Conservation (phyloP, 2,888 invertebrate genomes). For the Hypolimnas misippus region DNA sequence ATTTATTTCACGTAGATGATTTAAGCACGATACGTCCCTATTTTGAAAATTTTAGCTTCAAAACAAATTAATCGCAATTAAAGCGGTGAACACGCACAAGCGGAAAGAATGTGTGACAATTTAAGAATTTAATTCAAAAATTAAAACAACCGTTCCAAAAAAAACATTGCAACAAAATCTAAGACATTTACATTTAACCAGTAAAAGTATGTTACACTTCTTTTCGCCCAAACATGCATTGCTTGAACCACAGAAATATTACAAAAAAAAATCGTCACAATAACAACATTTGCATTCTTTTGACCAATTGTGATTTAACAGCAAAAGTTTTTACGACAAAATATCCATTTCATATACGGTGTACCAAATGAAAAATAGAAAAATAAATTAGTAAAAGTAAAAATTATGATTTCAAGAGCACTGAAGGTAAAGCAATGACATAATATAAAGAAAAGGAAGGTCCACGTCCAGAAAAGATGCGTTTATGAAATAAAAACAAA, state of each 20-base stretch:
- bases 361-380: not conserved
- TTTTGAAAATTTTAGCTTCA: conserved; percentile 20
- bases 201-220: conserved; percentile 64
- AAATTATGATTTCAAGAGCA: not conserved
- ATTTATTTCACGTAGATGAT: not conserved
- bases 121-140: conserved; percentile 69
- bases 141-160: conserved; percentile 70
- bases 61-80: conserved; percentile 59
- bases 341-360: not conserved
- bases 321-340: not conserved
- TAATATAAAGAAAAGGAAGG: not conserved
- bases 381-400: not conserved
- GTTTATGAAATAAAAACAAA: too few relatives aligned
- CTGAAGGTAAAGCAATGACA: not conserved
- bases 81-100: conserved; percentile 83
- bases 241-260: conserved; percentile 68
- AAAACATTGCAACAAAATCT: conserved; percentile 71
- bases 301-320: conserved; percentile 9
- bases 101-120: conserved; percentile 81
- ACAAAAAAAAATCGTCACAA: conserved; percentile 4
- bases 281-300: conserved; percentile 14
- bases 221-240: conserved; percentile 82
- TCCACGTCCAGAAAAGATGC: conserved; percentile 29
- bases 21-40: conserved; percentile 8
- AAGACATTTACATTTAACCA: conserved; percentile 52